Evolutionary conservation across 1,140 invertebrate species (phyloP), one percentile per base, ranked within the genome.

Genomic region (Lutraria rhynchaena): DNA sequence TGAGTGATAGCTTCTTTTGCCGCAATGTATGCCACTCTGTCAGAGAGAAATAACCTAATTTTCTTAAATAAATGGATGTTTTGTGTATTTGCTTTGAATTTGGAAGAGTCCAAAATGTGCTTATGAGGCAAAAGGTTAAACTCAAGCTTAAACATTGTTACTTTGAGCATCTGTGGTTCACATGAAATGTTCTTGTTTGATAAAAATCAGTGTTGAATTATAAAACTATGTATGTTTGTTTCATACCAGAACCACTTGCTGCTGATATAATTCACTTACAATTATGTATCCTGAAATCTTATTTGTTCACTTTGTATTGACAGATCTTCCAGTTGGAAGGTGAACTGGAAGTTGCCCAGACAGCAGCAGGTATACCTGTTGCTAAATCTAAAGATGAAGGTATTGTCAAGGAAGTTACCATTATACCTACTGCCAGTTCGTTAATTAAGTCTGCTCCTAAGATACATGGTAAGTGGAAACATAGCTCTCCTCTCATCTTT

Each of bases 321-420:
- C 84, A 95, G 95, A 94, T 95, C 41, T 95, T 95, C 61, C 93
- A 94, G 73, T 89, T 96, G 75, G 95, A 96, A 86, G 93, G 94
- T 58, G 94, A 95, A 85, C 92, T 96, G 74, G 94, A 95, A 84
- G 96, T 97, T 88, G 97, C 96, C 0, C 96, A 98, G 89, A 95
- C 95, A 87, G 95, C 95, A 89, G 97, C 97, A 27, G 97, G 97
- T 19, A 93, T 98, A 37, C 96, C 97, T 0, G 95, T 96, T 22
- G 94, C 95, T 84, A 92, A 98, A 85, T 96, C 41, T 13, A 17
- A 3, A 37, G 61, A 65, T 44, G 37, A 41, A 41, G 5, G 15
- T 24, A 4, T 15, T 3, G 22, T 46, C 2, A 41, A 41, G 5
- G 61, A 65, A 22, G 37, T 37, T 11, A 22, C 61, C 11, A 22